These are phyloP conservation scores for Cheilosia vernalis DNA, from an alignment of 2,888 invertebrate genomes.

Conservation along the genomic window DNA sequence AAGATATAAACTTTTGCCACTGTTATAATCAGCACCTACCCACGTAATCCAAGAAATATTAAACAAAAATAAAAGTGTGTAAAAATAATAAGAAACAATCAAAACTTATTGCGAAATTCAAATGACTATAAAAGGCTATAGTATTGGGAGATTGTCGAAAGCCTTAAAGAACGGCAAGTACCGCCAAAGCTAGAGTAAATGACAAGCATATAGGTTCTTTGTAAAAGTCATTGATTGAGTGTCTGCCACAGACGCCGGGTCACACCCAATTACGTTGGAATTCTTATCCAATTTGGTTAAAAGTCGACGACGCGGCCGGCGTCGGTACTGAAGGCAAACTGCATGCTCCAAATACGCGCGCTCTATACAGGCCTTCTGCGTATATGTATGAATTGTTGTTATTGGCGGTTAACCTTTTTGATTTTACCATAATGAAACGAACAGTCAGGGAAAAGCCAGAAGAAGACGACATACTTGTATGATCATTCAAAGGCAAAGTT, in stretches of 20 bases:
- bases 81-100: conserved; percentile 17
- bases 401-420: background rate
- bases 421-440: conserved; percentile 1
- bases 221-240: conserved; percentile 17
- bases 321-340: conserved; percentile 54
- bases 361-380: conserved; percentile 21
- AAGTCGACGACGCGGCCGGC: conserved; percentile 5
- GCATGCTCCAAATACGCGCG: conserved; percentile 57
- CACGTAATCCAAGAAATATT: background rate
- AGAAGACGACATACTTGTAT: background rate
- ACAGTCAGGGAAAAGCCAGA: background rate
- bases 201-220: conserved; percentile 6
- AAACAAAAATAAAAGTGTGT: background rate
- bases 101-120: conserved; percentile 19
- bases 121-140: conserved; percentile 2
- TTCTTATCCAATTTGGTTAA: conserved; percentile 27
- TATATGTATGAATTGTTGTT: conserved; percentile 16
- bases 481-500: conserved; percentile 30
- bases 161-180: conserved; percentile 1
- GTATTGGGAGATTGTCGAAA: conserved; percentile 9
- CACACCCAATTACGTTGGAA: conserved; percentile 55
- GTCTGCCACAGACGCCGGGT: conserved; percentile 14
- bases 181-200: conserved; percentile 27
- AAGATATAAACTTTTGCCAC: too few species aligned
- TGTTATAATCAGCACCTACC: too few species aligned